Evolutionary conservation across 30 jellyfish, hydroid and myxozoan genomes (phyloP).

Genomic region (Phacellophora camtschatica): DNA sequence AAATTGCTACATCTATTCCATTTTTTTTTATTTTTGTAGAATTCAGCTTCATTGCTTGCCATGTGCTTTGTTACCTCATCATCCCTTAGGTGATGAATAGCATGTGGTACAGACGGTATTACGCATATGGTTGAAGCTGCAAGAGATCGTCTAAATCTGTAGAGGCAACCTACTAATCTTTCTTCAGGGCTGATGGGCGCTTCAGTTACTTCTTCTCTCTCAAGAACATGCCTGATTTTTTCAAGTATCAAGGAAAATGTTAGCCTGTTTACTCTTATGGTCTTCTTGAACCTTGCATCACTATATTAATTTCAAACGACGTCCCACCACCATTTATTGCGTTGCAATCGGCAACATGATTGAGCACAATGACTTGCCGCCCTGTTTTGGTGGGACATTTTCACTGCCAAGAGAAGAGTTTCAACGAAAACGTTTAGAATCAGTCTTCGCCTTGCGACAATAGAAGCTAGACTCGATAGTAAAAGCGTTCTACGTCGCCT

Average conservation of each 20-base stretch:
- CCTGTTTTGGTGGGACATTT: too few species aligned
- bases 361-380: not conserved
- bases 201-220: not conserved
- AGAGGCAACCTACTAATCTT: not conserved
- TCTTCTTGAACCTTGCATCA: not conserved
- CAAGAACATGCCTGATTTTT: not conserved
- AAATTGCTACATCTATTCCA: not conserved
- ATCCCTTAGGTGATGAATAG: not conserved
- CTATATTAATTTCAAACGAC: not conserved
- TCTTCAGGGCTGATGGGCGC: not conserved
- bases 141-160: not conserved
- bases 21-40: not conserved
- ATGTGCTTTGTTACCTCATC: not conserved
- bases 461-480: too few species aligned
- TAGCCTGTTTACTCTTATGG: not conserved
- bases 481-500: not conserved
- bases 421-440: too few species aligned
- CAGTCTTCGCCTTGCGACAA: too few species aligned
- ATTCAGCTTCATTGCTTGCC: not conserved
- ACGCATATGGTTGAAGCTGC: too few species aligned
- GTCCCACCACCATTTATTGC: not conserved
- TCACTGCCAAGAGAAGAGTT: too few species aligned
- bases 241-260: not conserved
- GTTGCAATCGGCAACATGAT: not conserved
- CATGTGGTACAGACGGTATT: too few species aligned